A percentile compares a stretch with the other conserved stretches of the same genome.
These are phyloP conservation scores for Lasioglossum pauxillum DNA, from an alignment of 2,888 invertebrate genomes.

Conservation along the genomic window DNA sequence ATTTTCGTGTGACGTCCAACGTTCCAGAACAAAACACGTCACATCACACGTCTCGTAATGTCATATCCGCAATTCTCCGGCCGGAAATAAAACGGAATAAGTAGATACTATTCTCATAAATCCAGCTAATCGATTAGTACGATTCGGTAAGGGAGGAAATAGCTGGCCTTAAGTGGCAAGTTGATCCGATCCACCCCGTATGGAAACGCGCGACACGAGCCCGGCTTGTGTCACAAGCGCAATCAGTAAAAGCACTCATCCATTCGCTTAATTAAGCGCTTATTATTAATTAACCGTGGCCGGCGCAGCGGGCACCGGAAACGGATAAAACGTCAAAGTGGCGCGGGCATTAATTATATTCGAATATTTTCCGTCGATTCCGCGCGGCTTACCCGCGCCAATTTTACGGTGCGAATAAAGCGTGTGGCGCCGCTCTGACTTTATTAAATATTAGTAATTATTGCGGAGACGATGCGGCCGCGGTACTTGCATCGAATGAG, in stretches of 20 bases:
- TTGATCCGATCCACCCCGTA: slow-evolving; percentile 25
- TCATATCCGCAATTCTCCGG: neutral
- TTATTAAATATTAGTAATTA: slow-evolving; percentile 49
- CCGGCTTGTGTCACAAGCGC: slow-evolving; percentile 45
- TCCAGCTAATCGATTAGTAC: neutral
- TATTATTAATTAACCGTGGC: slow-evolving; percentile 73
- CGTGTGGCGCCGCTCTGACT: slow-evolving; percentile 25
- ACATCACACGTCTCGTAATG: neutral
- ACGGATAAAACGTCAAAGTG: slow-evolving; percentile 73
- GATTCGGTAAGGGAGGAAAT: neutral
- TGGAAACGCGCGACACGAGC: slow-evolving; percentile 22
- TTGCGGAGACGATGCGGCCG: neutral
- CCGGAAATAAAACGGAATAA: neutral
- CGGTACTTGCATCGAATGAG: neutral
- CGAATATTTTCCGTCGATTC: slow-evolving; percentile 59
- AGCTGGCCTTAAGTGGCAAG: neutral
- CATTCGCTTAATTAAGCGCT: slow-evolving; percentile 76
- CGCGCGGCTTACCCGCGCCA: neutral
- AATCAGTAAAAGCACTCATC: slow-evolving; percentile 69
- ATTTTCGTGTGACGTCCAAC: neutral
- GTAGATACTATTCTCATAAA: neutral
- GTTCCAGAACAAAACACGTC: neutral
- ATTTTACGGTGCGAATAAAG: slow-evolving; percentile 26
- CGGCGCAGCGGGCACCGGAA: slow-evolving; percentile 57
- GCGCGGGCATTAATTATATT: slow-evolving; percentile 65